Percentiles rank a stretch among this genome's conserved stretches.
Evolutionary conservation across 2,113 vertebrate genomes (phyloP).

Genomic region (Cettia cetti): DNA sequence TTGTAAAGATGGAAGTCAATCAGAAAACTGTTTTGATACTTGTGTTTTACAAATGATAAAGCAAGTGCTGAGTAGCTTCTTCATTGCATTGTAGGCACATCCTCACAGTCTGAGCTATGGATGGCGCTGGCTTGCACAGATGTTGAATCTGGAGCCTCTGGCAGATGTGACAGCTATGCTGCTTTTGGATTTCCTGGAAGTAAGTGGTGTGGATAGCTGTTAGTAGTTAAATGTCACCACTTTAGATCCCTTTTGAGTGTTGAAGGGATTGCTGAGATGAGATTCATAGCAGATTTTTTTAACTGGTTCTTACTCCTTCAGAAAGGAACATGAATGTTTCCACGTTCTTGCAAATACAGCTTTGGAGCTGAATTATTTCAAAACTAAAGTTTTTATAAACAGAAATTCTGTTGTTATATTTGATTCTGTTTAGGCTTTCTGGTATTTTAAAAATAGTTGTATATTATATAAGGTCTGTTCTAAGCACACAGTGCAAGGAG

Average conservation of each 20-base stretch:
- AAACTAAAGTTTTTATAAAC: background rate
- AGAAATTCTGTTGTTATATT: background rate
- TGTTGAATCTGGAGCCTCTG: constrained; percentile 92
- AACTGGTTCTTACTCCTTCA: background rate
- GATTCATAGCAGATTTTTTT: background rate
- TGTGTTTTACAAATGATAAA: background rate
- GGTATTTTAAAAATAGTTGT: background rate
- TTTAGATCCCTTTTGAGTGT: background rate
- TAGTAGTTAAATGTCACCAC: background rate
- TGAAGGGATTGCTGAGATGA: background rate
- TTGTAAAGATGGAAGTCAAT: background rate
- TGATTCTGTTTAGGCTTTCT: background rate
- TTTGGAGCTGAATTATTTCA: background rate
- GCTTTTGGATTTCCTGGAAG: constrained; percentile 93
- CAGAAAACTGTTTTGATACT: background rate
- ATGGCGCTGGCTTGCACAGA: constrained; percentile 94
- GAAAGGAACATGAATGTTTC: background rate
- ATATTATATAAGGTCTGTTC: background rate
- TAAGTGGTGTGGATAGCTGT: background rate
- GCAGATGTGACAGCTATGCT: constrained; percentile 90
- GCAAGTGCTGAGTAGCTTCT: background rate
- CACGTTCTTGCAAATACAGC: accelerated
- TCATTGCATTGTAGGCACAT: constrained; percentile 63
- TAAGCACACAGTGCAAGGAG: background rate
- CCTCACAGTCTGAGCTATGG: constrained; percentile 88